A percentile compares a stretch with the other conserved stretches of the same genome.
Evolutionary conservation across 2,888 invertebrate genomes (phyloP).

Genomic region (Augochlorella aurata): DNA sequence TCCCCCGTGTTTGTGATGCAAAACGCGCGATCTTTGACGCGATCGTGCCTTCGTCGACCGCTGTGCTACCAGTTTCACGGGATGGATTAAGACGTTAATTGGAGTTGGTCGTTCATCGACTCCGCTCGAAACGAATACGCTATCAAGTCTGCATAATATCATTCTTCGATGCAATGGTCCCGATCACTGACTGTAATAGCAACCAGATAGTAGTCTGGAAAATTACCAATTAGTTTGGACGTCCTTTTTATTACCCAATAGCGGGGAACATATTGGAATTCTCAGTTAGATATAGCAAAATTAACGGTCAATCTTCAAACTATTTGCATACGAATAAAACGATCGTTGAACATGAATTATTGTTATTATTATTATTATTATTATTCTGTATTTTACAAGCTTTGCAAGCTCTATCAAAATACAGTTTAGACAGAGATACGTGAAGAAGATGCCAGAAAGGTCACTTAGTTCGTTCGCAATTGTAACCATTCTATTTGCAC

Average conservation of each 20-base stretch:
- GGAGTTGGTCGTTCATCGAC: not conserved
- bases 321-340: not conserved
- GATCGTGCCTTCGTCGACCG: not conserved
- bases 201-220: not conserved
- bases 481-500: no score
- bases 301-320: no score
- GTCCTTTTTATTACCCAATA: not conserved
- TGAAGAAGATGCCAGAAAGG: no score
- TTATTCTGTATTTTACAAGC: no score
- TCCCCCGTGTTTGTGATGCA: constrained; percentile 1
- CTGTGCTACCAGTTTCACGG: not conserved
- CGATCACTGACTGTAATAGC: not conserved
- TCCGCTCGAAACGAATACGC: not conserved
- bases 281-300: not conserved
- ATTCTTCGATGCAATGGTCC: not conserved
- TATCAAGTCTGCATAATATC: not conserved
- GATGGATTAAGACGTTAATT: not conserved
- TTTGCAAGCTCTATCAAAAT: no score
- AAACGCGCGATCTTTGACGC: not conserved
- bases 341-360: not conserved
- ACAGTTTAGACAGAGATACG: no score
- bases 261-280: not conserved
- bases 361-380: no score
- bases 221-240: not conserved
- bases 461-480: no score